Evolutionary conservation across 2,113 vertebrate species (phyloP), one percentile per base, ranked within the genome.

Genomic region (Lophotis ruficrista): DNA sequence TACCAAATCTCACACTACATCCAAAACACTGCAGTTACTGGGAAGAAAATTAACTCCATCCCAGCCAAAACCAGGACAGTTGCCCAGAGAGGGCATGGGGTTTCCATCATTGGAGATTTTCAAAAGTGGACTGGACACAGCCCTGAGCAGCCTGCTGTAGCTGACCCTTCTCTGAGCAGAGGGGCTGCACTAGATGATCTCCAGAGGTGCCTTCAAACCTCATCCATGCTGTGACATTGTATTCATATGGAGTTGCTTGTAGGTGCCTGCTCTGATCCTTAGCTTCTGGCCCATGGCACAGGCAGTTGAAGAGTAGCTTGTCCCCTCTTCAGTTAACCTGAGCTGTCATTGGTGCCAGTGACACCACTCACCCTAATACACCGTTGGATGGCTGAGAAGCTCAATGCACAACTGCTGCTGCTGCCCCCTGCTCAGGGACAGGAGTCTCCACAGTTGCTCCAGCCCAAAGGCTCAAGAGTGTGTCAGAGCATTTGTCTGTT

Each of bases 161-260:
- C 68, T 48, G 17, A 19, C 27, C 14, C 30, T 51, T 18, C 37
- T 13, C 38, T 45, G 24, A 54, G 28, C 31, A 37, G 12, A 2
- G 14, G 14, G 9, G 21, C 37, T 79, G 66, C 43, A 35, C 6
- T 14, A 50, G 18, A 4, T 31, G 8, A 50, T 31, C 31, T 82
- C 61, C 62, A 54, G 66, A 79, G 9, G 8, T 33, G 12, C 48
- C 83, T 62, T 72, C 90, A 79, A 25, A 70, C 47, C 7, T 77
- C 58, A 64, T 35, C n/a, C 54, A 35, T 33, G 25, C 15, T 1
- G 2, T 51, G 43, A 50, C 23, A 50, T 33, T 61, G 28, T 0
- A 0, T 18, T 57, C 41, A 56, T 61, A 0, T 24, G n/a, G 19
- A 21, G 9, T 35, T 31, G 77, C 61, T 78, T 35, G 23, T 48